Evolutionary conservation across 2,888 invertebrate species (phyloP).

Genomic region (Oxycera nigricornis): DNA sequence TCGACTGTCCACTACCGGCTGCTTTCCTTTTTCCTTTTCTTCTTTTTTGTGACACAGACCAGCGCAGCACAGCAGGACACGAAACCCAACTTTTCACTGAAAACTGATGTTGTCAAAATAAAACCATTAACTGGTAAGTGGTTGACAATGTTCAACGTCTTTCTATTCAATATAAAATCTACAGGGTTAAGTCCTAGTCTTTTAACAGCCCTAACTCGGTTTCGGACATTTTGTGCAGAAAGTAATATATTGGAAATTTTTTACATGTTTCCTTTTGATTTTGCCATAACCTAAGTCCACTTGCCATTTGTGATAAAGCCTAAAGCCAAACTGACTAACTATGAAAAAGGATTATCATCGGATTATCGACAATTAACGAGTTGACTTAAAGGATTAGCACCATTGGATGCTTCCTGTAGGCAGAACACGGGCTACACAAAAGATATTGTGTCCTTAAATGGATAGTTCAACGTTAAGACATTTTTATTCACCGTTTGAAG

Average conservation of each 20-base stretch:
- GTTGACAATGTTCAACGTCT: background rate
- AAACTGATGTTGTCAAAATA: conserved; percentile 10
- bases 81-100: background rate
- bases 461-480: background rate
- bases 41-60: no score
- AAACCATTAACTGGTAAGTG: conserved; percentile 27
- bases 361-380: conserved; percentile 30
- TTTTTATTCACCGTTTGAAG: background rate
- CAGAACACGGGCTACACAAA: background rate
- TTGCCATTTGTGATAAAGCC: background rate
- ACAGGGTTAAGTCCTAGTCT: no score
- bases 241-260: background rate
- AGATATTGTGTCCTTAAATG: background rate
- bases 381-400: conserved; percentile 26
- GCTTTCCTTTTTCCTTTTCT: no score
- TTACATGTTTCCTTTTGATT: background rate
- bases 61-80: background rate
- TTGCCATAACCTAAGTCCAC: background rate
- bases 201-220: no score
- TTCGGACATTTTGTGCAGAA: no score
- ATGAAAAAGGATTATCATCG: background rate
- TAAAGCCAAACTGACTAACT: background rate
- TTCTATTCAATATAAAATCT: no score
- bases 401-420: background rate
- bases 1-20: background rate